phyloP scores from a whole-genome alignment of 2,888 invertebrate species.

The Cheilosia scutellata region DNA sequence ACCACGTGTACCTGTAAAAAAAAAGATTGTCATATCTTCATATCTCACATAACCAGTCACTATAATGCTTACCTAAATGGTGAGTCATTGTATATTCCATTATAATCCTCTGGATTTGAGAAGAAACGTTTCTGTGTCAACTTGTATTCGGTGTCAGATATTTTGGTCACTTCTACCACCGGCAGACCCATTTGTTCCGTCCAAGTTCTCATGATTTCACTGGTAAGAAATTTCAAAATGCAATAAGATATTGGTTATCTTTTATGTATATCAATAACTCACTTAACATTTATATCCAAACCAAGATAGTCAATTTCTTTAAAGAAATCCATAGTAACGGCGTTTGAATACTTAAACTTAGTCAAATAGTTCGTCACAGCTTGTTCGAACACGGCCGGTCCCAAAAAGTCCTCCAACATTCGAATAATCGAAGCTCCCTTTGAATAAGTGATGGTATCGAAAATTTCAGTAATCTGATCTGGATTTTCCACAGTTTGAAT shows the following conservation, averaged over 20 bases:
- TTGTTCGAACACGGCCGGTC: conserved; percentile 88
- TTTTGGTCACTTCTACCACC: conserved; percentile 87
- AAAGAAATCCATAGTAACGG: conserved; percentile 92
- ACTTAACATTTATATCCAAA: conserved; percentile 84
- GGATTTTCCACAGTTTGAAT: conserved; percentile 93
- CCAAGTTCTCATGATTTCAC: conserved; percentile 93
- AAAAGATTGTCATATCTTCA: background rate
- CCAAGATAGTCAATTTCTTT: conserved; percentile 85
- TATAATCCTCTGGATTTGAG: conserved; percentile 87
- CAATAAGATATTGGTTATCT: background rate
- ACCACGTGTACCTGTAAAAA: conserved; percentile 91
- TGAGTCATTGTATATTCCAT: conserved; percentile 84
- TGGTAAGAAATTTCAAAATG: conserved; percentile 76
- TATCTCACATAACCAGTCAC: background rate
- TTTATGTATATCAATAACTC: conserved; percentile 3
- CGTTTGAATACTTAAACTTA: conserved; percentile 89
- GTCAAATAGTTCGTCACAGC: conserved; percentile 92
- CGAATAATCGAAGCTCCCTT: conserved; percentile 95
- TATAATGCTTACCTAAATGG: conserved; percentile 84
- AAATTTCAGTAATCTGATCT: conserved; percentile 95
- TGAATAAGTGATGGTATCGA: conserved; percentile 95
- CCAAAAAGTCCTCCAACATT: conserved; percentile 93
- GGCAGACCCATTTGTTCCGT: conserved; percentile 96
- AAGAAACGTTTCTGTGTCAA: conserved; percentile 92
- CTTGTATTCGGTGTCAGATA: conserved; percentile 85